Evolutionary conservation across 2,113 vertebrate genomes (phyloP), one percentile per base, ranked within the genome.

Genomic region (Scalopus aquaticus): DNA sequence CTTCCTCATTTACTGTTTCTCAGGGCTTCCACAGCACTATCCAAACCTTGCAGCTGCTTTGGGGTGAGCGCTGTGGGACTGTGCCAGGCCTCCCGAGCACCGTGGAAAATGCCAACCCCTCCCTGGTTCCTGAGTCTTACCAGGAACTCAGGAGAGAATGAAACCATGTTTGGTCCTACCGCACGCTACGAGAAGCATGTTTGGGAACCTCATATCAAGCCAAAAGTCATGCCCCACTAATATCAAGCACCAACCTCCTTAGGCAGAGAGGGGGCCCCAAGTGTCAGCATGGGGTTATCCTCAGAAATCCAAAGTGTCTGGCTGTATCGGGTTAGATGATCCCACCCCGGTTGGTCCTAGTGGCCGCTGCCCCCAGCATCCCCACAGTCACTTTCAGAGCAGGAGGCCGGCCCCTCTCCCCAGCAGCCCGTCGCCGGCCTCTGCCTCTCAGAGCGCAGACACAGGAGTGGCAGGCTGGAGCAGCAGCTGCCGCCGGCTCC

Each of bases 401-500:
- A n/a, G 44, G 44, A 76, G 91, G 32, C 69, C 78, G 49, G 24
- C 5, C 51, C 54, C n/a, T 85, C 56, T 78, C 56, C 42, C 0
- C 1, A 91, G 86, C 73, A 54, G 42, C 62, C 51, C 2, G 2
- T 49, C 16, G 1, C 69, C 0, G n/a, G 58, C 81, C 56, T 58
- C 79, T 56, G 62, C 32, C 39, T 92, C 62, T 2, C 30, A 37
- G 83, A 77, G 42, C 1, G 4, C 42, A 76, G 73, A 88, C 74
- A 49, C 49, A 12, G 56, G 58, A 74, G 19, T 77, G 77, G 93
- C 97, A 96, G 90, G 88, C 78, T 91, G 94, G 62, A 90, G 81
- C 88, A 85, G 77, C 97, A 96, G 94, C 96, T 96, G 96, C 79
- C 11, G 10, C 58, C 1, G 54, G 80, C 92, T 97, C 97, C 88